Conservation (phyloP, 2,888 invertebrate genomes). For the Lysandra bellargus region DNA sequence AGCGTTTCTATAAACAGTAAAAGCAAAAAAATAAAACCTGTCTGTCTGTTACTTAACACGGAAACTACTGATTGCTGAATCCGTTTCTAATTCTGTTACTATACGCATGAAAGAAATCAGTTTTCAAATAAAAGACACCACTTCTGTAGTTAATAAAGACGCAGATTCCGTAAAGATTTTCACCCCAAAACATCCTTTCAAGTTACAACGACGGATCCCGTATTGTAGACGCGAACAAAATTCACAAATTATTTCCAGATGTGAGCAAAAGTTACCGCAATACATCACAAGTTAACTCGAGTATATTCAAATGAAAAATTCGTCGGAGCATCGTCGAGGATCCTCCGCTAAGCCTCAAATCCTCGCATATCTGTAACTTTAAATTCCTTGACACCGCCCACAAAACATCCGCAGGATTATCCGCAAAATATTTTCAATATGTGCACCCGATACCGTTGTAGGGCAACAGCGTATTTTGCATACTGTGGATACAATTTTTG, state of each 20-base stretch:
- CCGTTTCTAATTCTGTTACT: too few species aligned
- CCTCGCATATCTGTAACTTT: conserved; percentile 33
- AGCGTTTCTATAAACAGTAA: too few species aligned
- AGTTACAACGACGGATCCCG: neutral
- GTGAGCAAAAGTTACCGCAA: conserved; percentile 10
- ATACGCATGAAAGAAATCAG: too few species aligned
- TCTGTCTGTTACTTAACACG: too few species aligned
- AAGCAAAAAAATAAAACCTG: too few species aligned
- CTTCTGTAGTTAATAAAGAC: too few species aligned
- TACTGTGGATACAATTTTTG: neutral
- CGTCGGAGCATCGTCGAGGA: neutral
- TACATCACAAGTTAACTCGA: conserved; percentile 1
- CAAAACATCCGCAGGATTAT: conserved; percentile 48
- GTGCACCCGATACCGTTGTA: conserved; percentile 47
- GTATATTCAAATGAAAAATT: conserved; percentile 17
- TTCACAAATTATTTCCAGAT: neutral
- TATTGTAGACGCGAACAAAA: neutral
- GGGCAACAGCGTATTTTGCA: neutral
- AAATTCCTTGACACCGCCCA: conserved; percentile 36
- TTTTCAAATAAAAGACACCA: too few species aligned
- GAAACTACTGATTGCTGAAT: too few species aligned
- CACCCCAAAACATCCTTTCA: neutral
- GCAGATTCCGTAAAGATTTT: neutral
- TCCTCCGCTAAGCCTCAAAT: conserved; percentile 34
- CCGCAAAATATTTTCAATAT: conserved; percentile 66